phyloP scores from a whole-genome alignment of 1,140 invertebrate genomes.

The Macrotrachela quadricornifera region DNA sequence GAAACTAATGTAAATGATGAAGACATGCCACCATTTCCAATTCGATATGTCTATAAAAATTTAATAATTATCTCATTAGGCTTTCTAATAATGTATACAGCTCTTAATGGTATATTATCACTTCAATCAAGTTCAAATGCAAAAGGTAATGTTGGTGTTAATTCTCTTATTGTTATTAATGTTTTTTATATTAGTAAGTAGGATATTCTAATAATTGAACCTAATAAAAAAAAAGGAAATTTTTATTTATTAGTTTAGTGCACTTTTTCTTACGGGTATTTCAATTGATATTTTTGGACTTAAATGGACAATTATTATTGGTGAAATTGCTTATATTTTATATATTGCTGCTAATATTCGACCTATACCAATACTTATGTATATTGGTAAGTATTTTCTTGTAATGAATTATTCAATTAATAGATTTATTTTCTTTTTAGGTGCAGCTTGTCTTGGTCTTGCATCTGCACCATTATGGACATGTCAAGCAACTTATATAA shows the following conservation, averaged over 20 bases:
- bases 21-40: too few species aligned
- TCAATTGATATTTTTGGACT: conserved; percentile 62
- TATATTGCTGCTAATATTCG: conserved; percentile 83
- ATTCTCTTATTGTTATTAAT: conserved; percentile 41
- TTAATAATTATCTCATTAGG: background rate
- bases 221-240: too few species aligned
- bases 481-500: conserved; percentile 79
- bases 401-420: too few species aligned
- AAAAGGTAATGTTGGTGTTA: background rate
- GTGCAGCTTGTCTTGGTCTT: conserved; percentile 19
- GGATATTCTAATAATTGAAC: too few species aligned
- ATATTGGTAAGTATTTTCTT: too few species aligned
- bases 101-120: background rate
- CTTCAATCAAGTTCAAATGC: conserved; percentile 6
- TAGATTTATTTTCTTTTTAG: too few species aligned
- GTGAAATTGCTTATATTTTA: conserved; percentile 69
- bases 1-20: too few species aligned
- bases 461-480: conserved; percentile 88
- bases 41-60: conserved; percentile 2
- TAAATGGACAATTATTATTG: conserved; percentile 75
- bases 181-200: conserved; percentile 60
- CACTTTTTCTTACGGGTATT: conserved; percentile 64
- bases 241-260: conserved; percentile 39
- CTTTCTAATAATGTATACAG: conserved; percentile 4
- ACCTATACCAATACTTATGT: conserved; percentile 31